Base-by-base conservation (phyloP, 2,113 vertebrate species). In the Pycnonotus jocosus region DNA sequence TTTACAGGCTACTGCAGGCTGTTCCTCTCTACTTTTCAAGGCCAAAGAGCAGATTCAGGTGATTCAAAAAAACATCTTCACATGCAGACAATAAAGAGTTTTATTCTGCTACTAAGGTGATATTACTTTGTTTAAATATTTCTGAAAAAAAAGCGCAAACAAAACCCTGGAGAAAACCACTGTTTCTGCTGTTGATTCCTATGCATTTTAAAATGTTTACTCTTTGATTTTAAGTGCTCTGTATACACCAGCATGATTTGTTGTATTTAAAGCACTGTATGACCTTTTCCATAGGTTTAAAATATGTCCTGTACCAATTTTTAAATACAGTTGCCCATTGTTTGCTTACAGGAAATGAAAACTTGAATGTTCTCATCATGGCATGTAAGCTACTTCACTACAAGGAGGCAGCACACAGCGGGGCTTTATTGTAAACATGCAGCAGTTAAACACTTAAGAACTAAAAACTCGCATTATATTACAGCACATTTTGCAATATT, bases 401-500 rank as follows among this genome's bases (percentile, higher is more conserved):
- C 15, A 66, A 54, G 11, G 16, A 84, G 64, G 27, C 16, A 25
- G 8, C 57, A 77, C 10, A 77, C 4, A 60, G 2, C 11, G 6
- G 8, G 60, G 8, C 13, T 89, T 73, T n/a, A 57, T 31, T 33
- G 38, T 17, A 38, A 74, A 7, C 22, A 60, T 1, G 8, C 5
- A 85, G 10, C 7, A 80, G 16, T 61, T 90, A 66, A 70, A 56
- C 17, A 61, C 1, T 58, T 61, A 28, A 69, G 57, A 86, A 64
- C 30, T 50, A 80, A 80, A 51, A 83, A 18, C 15, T 30, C 25
- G 2, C 28, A 48, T 64, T 76, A 15, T 14, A 48, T 54, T 65
- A 54, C 16, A 72, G 15, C 62, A 81, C 53, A 81, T 73, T 92
- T 93, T 86, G 48, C 80, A 95, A 71, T 91, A 90, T 96, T 96